Conservation (phyloP, 2,113 vertebrate genomes). For the Dermatemys mawii region DNA sequence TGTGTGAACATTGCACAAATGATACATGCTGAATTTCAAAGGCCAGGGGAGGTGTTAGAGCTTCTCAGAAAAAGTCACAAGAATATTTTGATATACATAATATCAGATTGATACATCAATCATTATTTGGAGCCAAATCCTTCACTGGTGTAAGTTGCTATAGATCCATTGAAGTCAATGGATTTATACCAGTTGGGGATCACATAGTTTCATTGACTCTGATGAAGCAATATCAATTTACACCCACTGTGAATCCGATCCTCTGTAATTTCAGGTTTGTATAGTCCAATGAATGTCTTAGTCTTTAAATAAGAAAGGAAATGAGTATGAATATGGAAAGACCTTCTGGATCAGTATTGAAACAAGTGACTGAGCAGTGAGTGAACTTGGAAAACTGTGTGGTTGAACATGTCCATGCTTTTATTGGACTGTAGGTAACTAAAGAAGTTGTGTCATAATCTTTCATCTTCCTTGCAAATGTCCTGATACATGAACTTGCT, state of each 20-base stretch:
- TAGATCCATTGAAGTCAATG: not conserved
- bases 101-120: not conserved
- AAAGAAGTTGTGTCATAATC: not conserved
- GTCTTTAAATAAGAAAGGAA: not conserved
- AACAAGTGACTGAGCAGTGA: not conserved
- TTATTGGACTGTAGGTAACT: not conserved
- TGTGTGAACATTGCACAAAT: not conserved
- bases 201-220: not conserved
- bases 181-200: not conserved
- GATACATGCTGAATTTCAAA: not conserved
- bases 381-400: not conserved
- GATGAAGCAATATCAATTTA: not conserved
- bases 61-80: not conserved
- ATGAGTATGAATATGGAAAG: not conserved
- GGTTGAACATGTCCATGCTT: fast-evolving
- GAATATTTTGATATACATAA: not conserved
- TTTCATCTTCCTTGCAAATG: not conserved
- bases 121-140: not conserved
- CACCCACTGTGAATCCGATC: not conserved
- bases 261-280: not conserved
- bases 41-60: not conserved
- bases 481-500: not conserved
- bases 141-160: not conserved
- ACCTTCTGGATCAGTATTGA: not conserved
- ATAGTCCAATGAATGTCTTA: not conserved